A percentile compares a stretch with the other conserved stretches of the same genome.
These are phyloP conservation scores for Cyprinodon tularosa DNA, from an alignment of 2,113 vertebrate species.

Conservation along the genomic window DNA sequence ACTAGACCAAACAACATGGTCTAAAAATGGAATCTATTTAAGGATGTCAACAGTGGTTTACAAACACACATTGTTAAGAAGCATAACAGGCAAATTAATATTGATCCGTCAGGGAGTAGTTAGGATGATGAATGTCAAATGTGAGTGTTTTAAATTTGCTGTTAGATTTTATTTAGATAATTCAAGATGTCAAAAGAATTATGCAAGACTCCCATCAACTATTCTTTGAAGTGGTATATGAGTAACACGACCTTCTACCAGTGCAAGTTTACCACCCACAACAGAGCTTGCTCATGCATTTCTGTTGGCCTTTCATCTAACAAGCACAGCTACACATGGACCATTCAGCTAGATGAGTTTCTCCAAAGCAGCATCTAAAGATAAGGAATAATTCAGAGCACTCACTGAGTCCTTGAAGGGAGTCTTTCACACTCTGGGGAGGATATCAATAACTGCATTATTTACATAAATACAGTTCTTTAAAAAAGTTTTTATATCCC, in stretches of 20 bases:
- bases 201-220: constrained; percentile 40
- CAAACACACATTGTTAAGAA: constrained; percentile 24
- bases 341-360: constrained; percentile 48
- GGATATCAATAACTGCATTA: constrained; percentile 22
- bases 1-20: constrained; percentile 38
- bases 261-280: constrained; percentile 44
- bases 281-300: constrained; percentile 29
- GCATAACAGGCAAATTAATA: constrained; percentile 12
- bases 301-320: constrained; percentile 40
- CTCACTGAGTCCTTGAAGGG: constrained; percentile 12
- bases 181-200: constrained; percentile 33
- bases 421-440: constrained; percentile 36
- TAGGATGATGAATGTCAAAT: constrained; percentile 30
- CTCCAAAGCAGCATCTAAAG: constrained; percentile 38
- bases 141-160: constrained; percentile 29
- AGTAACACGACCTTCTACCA: constrained; percentile 37
- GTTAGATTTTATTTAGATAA: constrained; percentile 42
- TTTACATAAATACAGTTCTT: constrained; percentile 16
- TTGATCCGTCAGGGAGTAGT: constrained; percentile 9
- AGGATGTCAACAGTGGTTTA: constrained; percentile 7
- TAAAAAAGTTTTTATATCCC: not conserved
- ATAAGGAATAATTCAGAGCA: constrained; percentile 47
- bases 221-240: constrained; percentile 45
- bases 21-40: constrained; percentile 44
- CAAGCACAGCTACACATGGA: constrained; percentile 33